Base-by-base conservation (phyloP, 2,113 vertebrate genomes). In the Lepidothrix coronata region DNA sequence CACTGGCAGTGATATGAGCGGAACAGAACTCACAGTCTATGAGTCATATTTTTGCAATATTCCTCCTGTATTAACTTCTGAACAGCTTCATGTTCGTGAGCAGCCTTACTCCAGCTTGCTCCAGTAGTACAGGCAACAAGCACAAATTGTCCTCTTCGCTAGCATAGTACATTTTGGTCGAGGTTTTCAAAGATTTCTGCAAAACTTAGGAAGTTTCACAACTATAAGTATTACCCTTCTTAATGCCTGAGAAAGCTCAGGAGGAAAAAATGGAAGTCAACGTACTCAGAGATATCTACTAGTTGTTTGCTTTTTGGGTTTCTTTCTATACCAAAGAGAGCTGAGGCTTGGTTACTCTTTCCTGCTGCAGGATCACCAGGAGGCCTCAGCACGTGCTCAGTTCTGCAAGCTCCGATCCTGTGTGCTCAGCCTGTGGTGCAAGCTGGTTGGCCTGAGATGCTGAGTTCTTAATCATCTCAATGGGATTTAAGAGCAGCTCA, bases 371-470 rank as follows among this genome's bases (percentile, higher is more conserved):
- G 35, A 68, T 55, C 21, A 35, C 12, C 5, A 1, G 9, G 17
- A 70, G 8, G 28, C 22, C 54, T 90, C 15, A 2, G 41, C 54
- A 28, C 0, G 3, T 41, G 41, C 24, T 24, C 7, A 16, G 1
- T 76, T 66, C 46, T 25, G 2, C 20, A 14, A 25, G 44, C 46
- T 43, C 25, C 0, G 0, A 39, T 66, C 28, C 17, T 41, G 24
- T 0, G 0, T 39, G 25, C 33, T 19, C 21, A 67, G 14, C 35
- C 44, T 27, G 5, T 25, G 54, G 51, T 39, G 8, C 23, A 41
- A 48, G 4, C 21, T 68, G 14, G 2, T 33, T 68, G 28, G n/a
- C 77, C 54, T 65, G 41, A 70, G 8, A 4, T 65, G 37, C 30
- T n/a, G 30, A 92, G 51, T 39, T 11, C 48, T 51, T 84, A 84